phyloP scores from a whole-genome alignment of 2,797 vertebrate species.

The Sebastes paucispinis region DNA sequence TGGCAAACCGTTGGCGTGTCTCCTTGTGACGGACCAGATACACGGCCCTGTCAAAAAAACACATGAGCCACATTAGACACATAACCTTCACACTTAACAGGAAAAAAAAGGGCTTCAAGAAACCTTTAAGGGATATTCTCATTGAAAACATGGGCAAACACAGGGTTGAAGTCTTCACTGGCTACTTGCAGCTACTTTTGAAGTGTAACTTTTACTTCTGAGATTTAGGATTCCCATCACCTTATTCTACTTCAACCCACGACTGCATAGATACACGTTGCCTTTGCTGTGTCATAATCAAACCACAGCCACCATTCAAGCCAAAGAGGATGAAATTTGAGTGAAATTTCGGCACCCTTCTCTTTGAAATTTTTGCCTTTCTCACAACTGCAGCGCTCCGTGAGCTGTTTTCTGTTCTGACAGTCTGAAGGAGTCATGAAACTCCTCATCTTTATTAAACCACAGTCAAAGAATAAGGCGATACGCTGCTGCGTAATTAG shows the following conservation, averaged over 20 bases:
- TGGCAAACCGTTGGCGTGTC: slow-evolving; percentile 93
- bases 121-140: background rate
- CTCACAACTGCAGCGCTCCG: background rate
- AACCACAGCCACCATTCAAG: background rate
- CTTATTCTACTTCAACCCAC: background rate
- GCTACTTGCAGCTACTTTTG: background rate
- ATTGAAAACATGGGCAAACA: background rate
- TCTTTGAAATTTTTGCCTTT: background rate
- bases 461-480: background rate
- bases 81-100: background rate
- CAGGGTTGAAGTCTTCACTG: background rate
- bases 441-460: background rate
- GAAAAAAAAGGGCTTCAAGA: background rate
- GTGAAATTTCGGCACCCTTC: background rate
- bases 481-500: background rate
- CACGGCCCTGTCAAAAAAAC: slow-evolving; percentile 85
- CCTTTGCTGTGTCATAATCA: background rate
- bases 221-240: background rate
- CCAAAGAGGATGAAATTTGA: background rate
- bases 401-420: background rate
- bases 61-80: background rate
- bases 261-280: background rate
- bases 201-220: background rate
- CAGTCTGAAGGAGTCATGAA: background rate
- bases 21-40: slow-evolving; percentile 95